Evolutionary conservation across 2,888 invertebrate species (phyloP).

Genomic region (Branchinecta sandiegonensis): DNA sequence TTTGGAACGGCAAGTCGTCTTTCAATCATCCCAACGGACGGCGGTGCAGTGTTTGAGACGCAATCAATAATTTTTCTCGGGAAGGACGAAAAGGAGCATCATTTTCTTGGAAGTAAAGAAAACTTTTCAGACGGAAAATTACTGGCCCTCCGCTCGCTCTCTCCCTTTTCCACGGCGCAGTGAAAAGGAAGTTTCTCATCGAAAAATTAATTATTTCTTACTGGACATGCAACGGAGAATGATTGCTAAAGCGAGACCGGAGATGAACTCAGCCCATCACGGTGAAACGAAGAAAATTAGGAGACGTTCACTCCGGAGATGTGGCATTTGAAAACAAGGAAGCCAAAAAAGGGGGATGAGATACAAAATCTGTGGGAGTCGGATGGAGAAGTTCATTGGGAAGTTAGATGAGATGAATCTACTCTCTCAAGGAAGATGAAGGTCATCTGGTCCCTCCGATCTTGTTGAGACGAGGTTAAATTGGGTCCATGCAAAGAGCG

Average conservation of each 20-base stretch:
- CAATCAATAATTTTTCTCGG: slow-evolving; percentile 10
- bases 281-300: slow-evolving; percentile 1
- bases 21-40: slow-evolving; percentile 15
- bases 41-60: slow-evolving; percentile 6
- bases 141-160: not conserved
- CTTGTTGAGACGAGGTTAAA: no score
- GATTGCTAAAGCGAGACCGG: slow-evolving; percentile 16
- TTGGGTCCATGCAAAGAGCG: no score
- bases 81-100: slow-evolving; percentile 4
- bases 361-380: no score
- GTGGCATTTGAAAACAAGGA: no score
- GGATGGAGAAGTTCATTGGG: no score
- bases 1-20: slow-evolving; percentile 11
- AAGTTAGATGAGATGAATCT: no score
- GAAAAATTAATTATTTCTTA: slow-evolving; percentile 16
- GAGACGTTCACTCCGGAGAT: not conserved
- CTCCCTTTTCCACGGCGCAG: not conserved
- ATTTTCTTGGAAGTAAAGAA: slow-evolving; percentile 16
- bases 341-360: no score
- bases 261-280: slow-evolving; percentile 14
- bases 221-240: slow-evolving; percentile 15
- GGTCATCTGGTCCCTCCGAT: no score
- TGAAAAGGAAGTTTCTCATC: slow-evolving; percentile 16
- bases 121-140: slow-evolving; percentile 14
- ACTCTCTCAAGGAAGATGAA: no score